Evolutionary conservation across 2,888 invertebrate species (phyloP), one percentile per base, ranked within the genome.

Genomic region (Celastrina argiolus): DNA sequence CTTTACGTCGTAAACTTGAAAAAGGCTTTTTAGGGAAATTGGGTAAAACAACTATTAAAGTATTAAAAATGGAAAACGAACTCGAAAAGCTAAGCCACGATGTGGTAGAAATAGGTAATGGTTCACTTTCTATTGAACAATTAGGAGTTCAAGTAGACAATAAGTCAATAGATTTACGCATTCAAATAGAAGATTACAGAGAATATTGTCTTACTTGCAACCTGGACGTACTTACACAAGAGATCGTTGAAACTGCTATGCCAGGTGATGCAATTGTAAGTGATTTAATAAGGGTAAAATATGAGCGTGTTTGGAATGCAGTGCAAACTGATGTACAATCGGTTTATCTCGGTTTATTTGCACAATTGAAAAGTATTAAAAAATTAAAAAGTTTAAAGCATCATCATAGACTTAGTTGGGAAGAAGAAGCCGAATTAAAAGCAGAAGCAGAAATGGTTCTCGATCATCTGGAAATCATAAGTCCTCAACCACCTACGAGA

Each of bases 311-410:
- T 18, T 41, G 16, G 63, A 63, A 56, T 14, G 56, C 12, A 7
- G 69, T 75, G 2, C 2, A 69, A 36, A 64, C 1, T 12, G 67
- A 74, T 28, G 56, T 70, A 4, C 59, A 67, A 2, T 34, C 64
- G 7, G 70, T 75, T 63, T 79, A 79, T 69, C 61, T 73, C 14
- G 68, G 71, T 18, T 39, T 81, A 10, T 72, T 75, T 22, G 18
- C 71, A 28, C 39, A 63, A 28, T 58, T 82, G 2, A 51, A 51
- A 22, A 51, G 51, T 22, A 22, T 51, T 10, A 51, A 51, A 22
- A 51, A 51, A 51, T 12, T 51, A 14, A 26, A 51, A 26, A 51
- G 51, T 51, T 12, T 51, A 22, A 51, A 51, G 22, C 3, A 51
- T 4, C 12, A 51, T 45, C 80, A 8, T 26, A 73, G 64, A 71